Base-by-base conservation (phyloP, 2,888 invertebrate genomes). In the Leptinotarsa peninsularis region DNA sequence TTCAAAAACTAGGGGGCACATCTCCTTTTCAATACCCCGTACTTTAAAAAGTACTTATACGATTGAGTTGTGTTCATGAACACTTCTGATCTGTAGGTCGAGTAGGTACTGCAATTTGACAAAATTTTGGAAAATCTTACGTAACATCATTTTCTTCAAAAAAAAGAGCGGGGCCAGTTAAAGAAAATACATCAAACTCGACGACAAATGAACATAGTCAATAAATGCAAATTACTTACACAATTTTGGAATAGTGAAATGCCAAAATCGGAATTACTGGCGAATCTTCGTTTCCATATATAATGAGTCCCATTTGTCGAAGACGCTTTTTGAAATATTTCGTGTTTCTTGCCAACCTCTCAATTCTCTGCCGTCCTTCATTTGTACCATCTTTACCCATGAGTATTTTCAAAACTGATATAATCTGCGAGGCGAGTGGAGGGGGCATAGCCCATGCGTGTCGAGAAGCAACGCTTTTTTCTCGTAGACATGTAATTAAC, bases 211-310 rank as follows among this genome's bases (percentile, higher is more conserved):
- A 52, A 17, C 5, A 17, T 50, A 50, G 33, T 50, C 4, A 14
- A 52, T 52, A 52, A 15, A 52, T 52, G 15, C 52, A 52, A 52
- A n/a, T 21, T 76, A 89, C 92, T 89, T 90, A 96, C 93, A 95
- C 94, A 89, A 98, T 96, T 92, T 98, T 98, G 76, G 97, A 96
- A 88, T 97, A 98, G 83, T 96, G 91, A 90, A 97, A 99, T 81
- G 98, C 94, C 86, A 99, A 90, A 91, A 99, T 92, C 18, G 99
- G 99, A 85, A 99, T 96, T 78, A 99, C 98, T 0, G 99, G 99
- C 66, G 98, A 98, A 88, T 97, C 96, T 85, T 93, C 93, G 89
- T 97, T 95, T 10, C 99, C 99, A 88, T 95, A 96, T 81, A 94
- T 93, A 81, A 98, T 95, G 82, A 98, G 96, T 79, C 98, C 98